phyloP scores from a whole-genome alignment of 2,888 invertebrate genomes.

The Poecilobothrus nobilitatus region DNA sequence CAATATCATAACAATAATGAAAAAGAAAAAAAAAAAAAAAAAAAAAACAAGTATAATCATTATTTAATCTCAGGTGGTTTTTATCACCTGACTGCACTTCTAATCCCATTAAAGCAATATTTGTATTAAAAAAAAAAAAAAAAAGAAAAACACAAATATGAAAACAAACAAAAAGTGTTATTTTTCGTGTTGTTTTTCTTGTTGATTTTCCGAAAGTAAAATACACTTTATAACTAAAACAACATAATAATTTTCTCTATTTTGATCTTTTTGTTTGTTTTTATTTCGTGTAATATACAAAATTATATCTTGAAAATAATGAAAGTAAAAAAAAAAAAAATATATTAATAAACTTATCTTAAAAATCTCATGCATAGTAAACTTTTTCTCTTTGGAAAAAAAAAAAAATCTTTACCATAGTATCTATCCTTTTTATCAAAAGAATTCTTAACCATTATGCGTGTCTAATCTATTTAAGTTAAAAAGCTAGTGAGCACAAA shows the following conservation, averaged over 20 bases:
- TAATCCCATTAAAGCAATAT: not conserved
- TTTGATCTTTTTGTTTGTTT: too few relatives aligned
- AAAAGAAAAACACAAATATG: too few relatives aligned
- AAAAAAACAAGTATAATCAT: not conserved
- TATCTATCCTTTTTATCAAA: not conserved
- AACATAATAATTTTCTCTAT: too few relatives aligned
- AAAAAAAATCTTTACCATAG: not conserved
- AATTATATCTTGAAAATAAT: not conserved
- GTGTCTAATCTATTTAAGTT: not conserved
- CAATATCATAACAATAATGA: too few relatives aligned
- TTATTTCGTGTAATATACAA: not conserved
- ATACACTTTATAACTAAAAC: too few relatives aligned
- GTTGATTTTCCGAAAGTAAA: not conserved
- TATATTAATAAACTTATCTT: not conserved
- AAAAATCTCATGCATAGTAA: too few relatives aligned
- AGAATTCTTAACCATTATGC: not conserved
- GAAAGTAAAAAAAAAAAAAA: not conserved
- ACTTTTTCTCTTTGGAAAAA: too few relatives aligned
- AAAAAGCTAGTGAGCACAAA: not conserved
- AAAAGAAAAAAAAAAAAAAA: not conserved
- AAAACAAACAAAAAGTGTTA: too few relatives aligned
- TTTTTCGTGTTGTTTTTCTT: not conserved
- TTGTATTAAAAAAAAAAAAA: not conserved
- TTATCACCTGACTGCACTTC: constrained; percentile 6
- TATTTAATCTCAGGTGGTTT: constrained; percentile 3